phyloP scores from a whole-genome alignment of 2,888 invertebrate genomes.

The Neria commutata region DNA sequence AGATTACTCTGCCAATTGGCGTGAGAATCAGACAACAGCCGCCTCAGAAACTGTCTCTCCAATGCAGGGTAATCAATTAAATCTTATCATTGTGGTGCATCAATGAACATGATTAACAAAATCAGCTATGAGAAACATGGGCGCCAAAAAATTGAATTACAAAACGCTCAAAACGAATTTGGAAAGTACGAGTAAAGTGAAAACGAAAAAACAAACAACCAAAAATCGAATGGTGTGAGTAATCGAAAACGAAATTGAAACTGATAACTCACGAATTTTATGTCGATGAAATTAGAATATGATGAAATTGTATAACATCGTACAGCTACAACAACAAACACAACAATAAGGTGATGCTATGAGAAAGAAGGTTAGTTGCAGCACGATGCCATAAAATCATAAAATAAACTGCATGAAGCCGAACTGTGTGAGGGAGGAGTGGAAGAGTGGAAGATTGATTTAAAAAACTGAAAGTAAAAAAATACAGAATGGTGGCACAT shows the following conservation, averaged over 20 bases:
- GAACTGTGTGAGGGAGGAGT: too few relatives aligned
- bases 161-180: conserved; percentile 6
- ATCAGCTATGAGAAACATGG: conserved; percentile 14
- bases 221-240: neutral
- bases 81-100: conserved; percentile 51
- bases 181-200: conserved; percentile 3
- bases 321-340: neutral
- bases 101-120: conserved; percentile 25
- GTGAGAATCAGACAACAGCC: conserved; percentile 46
- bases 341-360: neutral
- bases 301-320: conserved; percentile 6
- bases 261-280: conserved; percentile 36
- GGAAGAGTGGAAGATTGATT: too few relatives aligned
- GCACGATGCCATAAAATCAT: conserved; percentile 4
- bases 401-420: neutral
- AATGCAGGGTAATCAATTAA: conserved; percentile 51
- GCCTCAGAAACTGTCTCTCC: conserved; percentile 42
- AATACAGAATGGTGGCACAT: too few relatives aligned
- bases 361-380: conserved; percentile 4
- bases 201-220: neutral
- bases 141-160: conserved; percentile 26
- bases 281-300: conserved; percentile 30
- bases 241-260: too few relatives aligned
- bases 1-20: conserved; percentile 33
- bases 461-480: too few relatives aligned